Evolutionary conservation across 2,888 invertebrate genomes (phyloP).

Genomic region (Nemurella pictetii): DNA sequence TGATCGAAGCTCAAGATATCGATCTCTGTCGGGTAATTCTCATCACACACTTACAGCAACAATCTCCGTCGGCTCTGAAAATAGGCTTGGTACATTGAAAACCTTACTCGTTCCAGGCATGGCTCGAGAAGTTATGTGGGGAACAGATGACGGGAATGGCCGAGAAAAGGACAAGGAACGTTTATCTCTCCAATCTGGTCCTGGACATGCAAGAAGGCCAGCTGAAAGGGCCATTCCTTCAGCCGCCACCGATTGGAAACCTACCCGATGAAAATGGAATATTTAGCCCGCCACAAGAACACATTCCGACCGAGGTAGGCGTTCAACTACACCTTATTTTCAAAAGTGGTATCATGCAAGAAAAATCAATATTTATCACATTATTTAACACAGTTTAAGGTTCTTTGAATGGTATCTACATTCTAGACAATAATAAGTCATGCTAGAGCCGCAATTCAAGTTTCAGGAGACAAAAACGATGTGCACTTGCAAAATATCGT

Average conservation of each 20-base stretch:
- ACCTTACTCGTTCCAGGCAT: constrained; percentile 45
- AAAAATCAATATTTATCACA: too few relatives aligned
- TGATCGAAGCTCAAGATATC: constrained; percentile 46
- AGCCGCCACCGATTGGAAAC: constrained; percentile 50
- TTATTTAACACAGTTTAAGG: too few relatives aligned
- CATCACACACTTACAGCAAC: too few relatives aligned
- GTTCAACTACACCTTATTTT: too few relatives aligned
- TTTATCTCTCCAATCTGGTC: constrained; percentile 53
- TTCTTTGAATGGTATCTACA: too few relatives aligned
- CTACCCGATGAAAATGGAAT: constrained; percentile 50
- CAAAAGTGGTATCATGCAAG: too few relatives aligned
- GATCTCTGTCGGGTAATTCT: constrained; percentile 42
- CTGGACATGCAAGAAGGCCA: constrained; percentile 53
- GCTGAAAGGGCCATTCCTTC: constrained; percentile 50
- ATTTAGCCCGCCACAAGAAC: constrained; percentile 47
- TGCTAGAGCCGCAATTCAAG: too few relatives aligned
- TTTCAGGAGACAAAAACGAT: too few relatives aligned
- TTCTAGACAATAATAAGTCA: too few relatives aligned
- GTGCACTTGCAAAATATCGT: too few relatives aligned
- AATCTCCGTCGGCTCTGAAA: too few relatives aligned
- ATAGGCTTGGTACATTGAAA: too few relatives aligned
- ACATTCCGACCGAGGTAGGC: not conserved
- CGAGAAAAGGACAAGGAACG: constrained; percentile 53
- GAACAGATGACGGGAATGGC: constrained; percentile 49
- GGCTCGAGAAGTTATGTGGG: constrained; percentile 53